Conservation (phyloP, 2,888 invertebrate species). For the Folsomia candida region DNA sequence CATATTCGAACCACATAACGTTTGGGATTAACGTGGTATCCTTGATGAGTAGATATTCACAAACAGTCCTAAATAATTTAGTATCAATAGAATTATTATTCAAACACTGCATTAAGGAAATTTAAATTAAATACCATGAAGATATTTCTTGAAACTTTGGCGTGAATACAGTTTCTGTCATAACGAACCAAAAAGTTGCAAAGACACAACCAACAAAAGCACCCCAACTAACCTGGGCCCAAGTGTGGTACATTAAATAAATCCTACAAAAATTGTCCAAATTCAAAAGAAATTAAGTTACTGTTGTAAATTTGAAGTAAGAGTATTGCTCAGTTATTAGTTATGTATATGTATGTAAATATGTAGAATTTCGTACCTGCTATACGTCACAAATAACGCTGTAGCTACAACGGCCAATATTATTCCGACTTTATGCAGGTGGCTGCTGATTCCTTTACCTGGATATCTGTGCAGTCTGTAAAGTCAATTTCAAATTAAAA, state of each 20-base stretch:
- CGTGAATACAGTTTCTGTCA: slow-evolving; percentile 76
- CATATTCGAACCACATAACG: slow-evolving; percentile 90
- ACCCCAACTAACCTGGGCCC: slow-evolving; percentile 77
- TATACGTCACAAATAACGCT: slow-evolving; percentile 49
- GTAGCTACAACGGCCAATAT: slow-evolving; percentile 42
- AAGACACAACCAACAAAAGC: slow-evolving; percentile 69
- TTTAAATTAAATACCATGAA: slow-evolving; percentile 66
- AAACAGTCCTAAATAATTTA: slow-evolving; percentile 66
- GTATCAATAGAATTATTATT: neutral
- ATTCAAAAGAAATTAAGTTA: too few species aligned
- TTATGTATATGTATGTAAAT: too few species aligned
- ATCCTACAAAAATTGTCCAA: slow-evolving; percentile 66
- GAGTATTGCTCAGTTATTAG: too few species aligned
- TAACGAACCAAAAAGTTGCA: slow-evolving; percentile 76
- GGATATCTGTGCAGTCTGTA: slow-evolving; percentile 48
- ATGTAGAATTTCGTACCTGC: slow-evolving; percentile 47
- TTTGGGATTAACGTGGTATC: slow-evolving; percentile 89
- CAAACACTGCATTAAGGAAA: slow-evolving; percentile 3
- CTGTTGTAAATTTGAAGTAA: too few species aligned
- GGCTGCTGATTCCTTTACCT: slow-evolving; percentile 44
- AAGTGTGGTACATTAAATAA: slow-evolving; percentile 82
- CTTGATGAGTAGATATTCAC: slow-evolving; percentile 79
- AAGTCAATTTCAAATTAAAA: neutral
- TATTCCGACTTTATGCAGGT: slow-evolving; percentile 48
- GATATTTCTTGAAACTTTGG: slow-evolving; percentile 81